phyloP scores from a whole-genome alignment of 2,797 vertebrate genomes.

The Amphiprion clarkii region DNA sequence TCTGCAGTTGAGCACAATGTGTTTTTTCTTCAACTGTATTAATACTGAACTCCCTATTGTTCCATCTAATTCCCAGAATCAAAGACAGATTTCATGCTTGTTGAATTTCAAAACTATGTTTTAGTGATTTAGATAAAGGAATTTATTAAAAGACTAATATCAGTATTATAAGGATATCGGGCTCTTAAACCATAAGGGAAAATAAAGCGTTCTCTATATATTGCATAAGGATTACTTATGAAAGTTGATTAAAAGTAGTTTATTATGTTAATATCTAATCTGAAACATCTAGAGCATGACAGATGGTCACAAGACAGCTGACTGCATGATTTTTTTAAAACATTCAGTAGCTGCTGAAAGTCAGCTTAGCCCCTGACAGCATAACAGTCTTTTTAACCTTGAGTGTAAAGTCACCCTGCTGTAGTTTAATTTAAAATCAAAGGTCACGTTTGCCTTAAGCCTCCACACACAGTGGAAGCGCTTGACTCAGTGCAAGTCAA shows the following conservation, averaged over 20 bases:
- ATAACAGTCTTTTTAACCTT: constrained; percentile 36
- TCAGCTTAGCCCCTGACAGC: constrained; percentile 1
- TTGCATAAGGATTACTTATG: not conserved
- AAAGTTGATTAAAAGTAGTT: not conserved
- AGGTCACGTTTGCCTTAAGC: constrained; percentile 19
- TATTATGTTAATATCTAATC: not conserved
- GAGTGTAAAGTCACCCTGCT: not conserved
- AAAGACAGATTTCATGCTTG: no score
- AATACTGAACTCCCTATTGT: no score
- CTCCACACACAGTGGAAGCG: constrained; percentile 7
- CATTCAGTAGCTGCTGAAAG: not conserved
- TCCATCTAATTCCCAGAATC: no score
- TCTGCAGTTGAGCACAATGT: not conserved
- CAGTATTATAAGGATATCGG: no score
- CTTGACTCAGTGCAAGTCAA: constrained; percentile 28
- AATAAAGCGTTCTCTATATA: not conserved
- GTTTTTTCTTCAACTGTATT: not conserved
- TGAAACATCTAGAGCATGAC: not conserved
- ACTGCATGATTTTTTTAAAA: not conserved
- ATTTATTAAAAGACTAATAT: no score
- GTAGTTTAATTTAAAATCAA: constrained; percentile 29
- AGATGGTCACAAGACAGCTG: not conserved
- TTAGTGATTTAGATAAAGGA: no score
- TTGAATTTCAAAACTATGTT: no score
- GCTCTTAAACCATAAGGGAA: no score